Evolutionary conservation across 1,140 invertebrate species (phyloP).

Genomic region (Arctopsyche grandis): DNA sequence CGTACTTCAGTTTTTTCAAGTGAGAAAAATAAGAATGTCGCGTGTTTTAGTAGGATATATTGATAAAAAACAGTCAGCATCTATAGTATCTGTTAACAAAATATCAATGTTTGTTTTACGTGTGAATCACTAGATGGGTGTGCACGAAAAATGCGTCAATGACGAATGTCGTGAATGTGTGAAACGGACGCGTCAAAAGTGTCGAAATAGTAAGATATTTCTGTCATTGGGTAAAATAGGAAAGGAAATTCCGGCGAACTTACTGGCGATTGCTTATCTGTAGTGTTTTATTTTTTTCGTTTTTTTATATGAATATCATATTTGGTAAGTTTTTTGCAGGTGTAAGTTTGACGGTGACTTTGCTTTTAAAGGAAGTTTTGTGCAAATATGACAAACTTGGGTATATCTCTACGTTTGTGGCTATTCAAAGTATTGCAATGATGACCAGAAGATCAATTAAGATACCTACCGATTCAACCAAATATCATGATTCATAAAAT

Average conservation of each 20-base stretch:
- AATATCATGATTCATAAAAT: not conserved
- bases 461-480: too few species aligned
- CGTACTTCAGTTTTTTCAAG: not conserved
- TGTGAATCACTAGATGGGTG: slow-evolving; percentile 20
- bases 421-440: too few species aligned
- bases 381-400: too few species aligned
- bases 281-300: not conserved
- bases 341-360: not conserved
- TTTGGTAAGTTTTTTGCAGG: not conserved
- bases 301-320: not conserved
- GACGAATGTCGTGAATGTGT: slow-evolving; percentile 20
- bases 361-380: too few species aligned
- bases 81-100: not conserved
- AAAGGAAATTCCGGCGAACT: slow-evolving; percentile 31
- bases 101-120: not conserved
- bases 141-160: slow-evolving; percentile 19
- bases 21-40: slow-evolving; percentile 22
- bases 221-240: slow-evolving; percentile 21
- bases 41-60: not conserved
- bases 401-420: too few species aligned
- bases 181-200: slow-evolving; percentile 30
- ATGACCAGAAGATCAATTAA: too few species aligned
- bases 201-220: slow-evolving; percentile 34
- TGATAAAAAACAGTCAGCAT: not conserved
- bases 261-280: slow-evolving; percentile 16